Conservation (phyloP, 1,140 invertebrate species). For the Tetraneura akinire region DNA sequence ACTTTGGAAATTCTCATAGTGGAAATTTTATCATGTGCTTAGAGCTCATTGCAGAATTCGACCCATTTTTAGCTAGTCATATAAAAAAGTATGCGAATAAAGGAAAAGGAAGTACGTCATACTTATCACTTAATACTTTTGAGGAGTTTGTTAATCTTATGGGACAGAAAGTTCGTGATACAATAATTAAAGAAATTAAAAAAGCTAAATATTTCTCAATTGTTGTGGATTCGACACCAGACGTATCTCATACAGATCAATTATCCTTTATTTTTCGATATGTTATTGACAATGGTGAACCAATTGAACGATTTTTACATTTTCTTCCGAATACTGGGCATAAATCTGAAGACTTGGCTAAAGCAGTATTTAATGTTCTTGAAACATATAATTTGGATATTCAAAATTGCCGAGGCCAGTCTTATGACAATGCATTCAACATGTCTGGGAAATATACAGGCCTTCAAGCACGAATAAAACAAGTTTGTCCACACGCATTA, state of each 20-base stretch:
- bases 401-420: constrained; percentile 54
- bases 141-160: no score
- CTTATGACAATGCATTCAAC: constrained; percentile 56
- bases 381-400: constrained; percentile 35
- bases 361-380: not conserved
- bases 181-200: constrained; percentile 54
- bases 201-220: constrained; percentile 5
- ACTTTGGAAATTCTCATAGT: no score
- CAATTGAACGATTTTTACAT: constrained; percentile 21
- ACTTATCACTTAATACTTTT: no score
- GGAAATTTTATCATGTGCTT: no score
- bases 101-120: no score
- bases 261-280: constrained; percentile 12
- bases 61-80: no score
- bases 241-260: not conserved
- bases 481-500: constrained; percentile 55
- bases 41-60: no score
- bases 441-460: constrained; percentile 56
- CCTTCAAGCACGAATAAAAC: constrained; percentile 57
- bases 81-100: no score
- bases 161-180: no score
- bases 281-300: not conserved
- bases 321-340: constrained; percentile 21
- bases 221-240: not conserved
- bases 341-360: constrained; percentile 19